phyloP scores from a whole-genome alignment of 1,140 invertebrate genomes.

The Cephus cinctus region DNA sequence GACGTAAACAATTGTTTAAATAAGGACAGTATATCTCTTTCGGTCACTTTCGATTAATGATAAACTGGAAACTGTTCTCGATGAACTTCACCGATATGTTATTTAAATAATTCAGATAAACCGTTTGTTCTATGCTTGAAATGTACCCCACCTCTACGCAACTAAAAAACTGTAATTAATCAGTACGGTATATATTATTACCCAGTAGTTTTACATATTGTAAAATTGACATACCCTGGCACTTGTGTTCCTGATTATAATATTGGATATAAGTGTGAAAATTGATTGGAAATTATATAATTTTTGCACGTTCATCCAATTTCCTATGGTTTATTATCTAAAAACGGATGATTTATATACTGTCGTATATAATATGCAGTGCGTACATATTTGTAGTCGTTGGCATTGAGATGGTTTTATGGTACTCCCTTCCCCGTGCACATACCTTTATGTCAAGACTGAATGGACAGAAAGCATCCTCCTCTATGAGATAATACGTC shows the following conservation, averaged over 20 bases:
- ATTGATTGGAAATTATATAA: not conserved
- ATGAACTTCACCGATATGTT: too few relatives aligned
- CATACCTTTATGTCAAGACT: conserved; percentile 35
- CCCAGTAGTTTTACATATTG: not conserved
- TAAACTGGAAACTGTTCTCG: too few relatives aligned
- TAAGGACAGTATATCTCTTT: too few relatives aligned
- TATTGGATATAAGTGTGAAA: conserved; percentile 1
- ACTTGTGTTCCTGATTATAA: conserved; percentile 11
- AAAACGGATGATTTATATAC: conserved; percentile 4
- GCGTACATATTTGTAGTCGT: conserved; percentile 28
- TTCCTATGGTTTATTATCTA: conserved; percentile 13
- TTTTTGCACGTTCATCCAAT: conserved; percentile 1
- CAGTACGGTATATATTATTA: too few relatives aligned
- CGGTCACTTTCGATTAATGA: too few relatives aligned
- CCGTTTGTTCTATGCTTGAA: too few relatives aligned
- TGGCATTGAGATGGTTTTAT: conserved; percentile 37
- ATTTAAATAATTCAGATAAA: too few relatives aligned
- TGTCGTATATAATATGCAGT: conserved; percentile 21
- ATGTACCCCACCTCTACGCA: too few relatives aligned
- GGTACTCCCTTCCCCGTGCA: conserved; percentile 21
- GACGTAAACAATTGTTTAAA: too few relatives aligned
- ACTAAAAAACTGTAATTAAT: too few relatives aligned
- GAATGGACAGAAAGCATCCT: conserved; percentile 35
- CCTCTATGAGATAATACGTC: conserved; percentile 42
- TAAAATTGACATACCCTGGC: not conserved